Evolutionary conservation across 2,113 vertebrate species (phyloP), one percentile per base, ranked within the genome.

Genomic region (Neomonachus schauinslandi): DNA sequence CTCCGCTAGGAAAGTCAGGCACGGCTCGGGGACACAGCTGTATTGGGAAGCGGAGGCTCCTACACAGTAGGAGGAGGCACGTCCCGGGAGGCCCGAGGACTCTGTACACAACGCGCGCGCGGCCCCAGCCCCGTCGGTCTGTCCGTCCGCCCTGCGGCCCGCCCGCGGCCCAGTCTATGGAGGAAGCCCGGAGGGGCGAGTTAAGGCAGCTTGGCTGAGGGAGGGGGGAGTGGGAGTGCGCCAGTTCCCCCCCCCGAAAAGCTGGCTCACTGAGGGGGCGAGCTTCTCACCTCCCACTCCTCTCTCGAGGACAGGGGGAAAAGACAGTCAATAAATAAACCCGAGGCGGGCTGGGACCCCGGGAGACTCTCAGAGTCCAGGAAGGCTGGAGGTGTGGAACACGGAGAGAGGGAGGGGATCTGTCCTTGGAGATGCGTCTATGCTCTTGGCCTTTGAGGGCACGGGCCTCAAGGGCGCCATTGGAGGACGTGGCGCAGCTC

Each of bases 131-230:
- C 95, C 59, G 12, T 28, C 67, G 57, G 46, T 13, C 67, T 42
- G 57, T 67, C 92, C 24, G 15, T 49, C 95, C 81, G 46, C 87
- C 85, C 55, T 53, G 96, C 65, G 88, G 96, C 94, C 96, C 96
- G 82, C 92, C 97, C 31, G 96, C 91, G 97, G 89, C 95, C 69
- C 85, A 7, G 88, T 67, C 94, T 8, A 5, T 28, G 84, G 93
- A 91, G 95, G 84, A 16, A 36, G 88, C 85, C 93, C 88, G n/a
- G 67, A 85, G 93, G 77, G 89, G 95, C 94, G 89, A 94, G 80
- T 98, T 98, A 98, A 98, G 98, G 98, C 98, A 98, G 97, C 97
- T 80, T 88, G 98, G 98, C 97, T 95, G 96, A 67, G 84, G 81
- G 59, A 86, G 33, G n/a, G 82, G 82, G 97, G 86, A 67, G 86